Evolutionary conservation across 2,797 vertebrate species (phyloP), one percentile per base, ranked within the genome.

Genomic region (Acanthiza pusilla): DNA sequence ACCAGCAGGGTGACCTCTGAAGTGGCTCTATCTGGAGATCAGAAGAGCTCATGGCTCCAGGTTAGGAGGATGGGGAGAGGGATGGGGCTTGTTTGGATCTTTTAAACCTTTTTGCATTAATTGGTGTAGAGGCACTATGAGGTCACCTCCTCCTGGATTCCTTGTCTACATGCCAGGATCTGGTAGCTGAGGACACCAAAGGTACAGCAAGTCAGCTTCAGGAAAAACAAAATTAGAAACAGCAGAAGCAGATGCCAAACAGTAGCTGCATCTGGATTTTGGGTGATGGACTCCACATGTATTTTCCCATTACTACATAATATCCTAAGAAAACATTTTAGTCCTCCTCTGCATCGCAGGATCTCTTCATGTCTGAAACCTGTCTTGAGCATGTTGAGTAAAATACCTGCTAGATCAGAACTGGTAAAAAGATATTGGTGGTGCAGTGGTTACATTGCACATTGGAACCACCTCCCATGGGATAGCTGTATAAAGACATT

Each of bases 201-300:
- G 85, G 85, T 80, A 55, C 0, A 0, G 48, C 27, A 89, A 60
- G 62, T 88, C 67, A 72, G 75, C 88, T 89, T 90, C 72, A 82
- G 80, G 68, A 84, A 91, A 89, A 96, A 47, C 70, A 91, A 93
- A 96, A 95, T 90, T 94, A 88, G 74, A 86, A 97, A 79, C 79
- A 95, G 88, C 40, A 95, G 87, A 91, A 83, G 51, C 86, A 90
- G 86, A 92, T 94, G 92, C 93, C 86, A 94, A 97, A 95, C 96
- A 95, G 97, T 96, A 97, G 97, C 96, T 90, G 75, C 91, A 89
- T 93, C 93, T 96, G 94, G 88, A 90, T 93, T 95, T 89, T 36
- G 78, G 50, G 85, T 94, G 94, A 96, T 96, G 11, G 22, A 91
- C 70, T 96, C 96, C 96, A 96, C 82, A 91, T 96, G 96, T 96